Evolutionary conservation across 2,888 invertebrate genomes (phyloP).

Genomic region (Desoria tigrina): DNA sequence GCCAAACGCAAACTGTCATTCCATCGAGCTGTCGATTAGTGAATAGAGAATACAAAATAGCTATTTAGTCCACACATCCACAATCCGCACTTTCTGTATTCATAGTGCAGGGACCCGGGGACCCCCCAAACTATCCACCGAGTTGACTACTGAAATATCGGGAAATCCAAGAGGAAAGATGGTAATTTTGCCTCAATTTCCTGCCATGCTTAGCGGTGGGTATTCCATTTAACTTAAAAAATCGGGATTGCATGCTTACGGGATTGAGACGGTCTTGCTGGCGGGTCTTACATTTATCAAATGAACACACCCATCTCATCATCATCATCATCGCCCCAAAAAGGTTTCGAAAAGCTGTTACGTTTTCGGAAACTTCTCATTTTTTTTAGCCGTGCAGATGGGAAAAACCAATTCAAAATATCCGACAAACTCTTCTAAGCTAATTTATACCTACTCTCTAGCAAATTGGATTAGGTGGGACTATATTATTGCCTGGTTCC

Average conservation of each 20-base stretch:
- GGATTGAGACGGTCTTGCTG: not conserved
- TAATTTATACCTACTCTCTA: constrained; percentile 40
- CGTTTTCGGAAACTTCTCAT: not conserved
- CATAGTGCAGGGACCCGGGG: not conserved
- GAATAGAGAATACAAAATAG: not conserved
- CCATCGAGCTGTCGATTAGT: not conserved
- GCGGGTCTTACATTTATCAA: not conserved
- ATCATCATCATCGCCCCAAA: not conserved
- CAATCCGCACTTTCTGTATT: not conserved
- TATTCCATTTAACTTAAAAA: too few species aligned
- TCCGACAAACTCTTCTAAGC: constrained; percentile 33
- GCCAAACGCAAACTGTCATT: constrained; percentile 3
- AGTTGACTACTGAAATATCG: not conserved
- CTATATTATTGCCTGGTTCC: constrained; percentile 27
- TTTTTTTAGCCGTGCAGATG: too few species aligned
- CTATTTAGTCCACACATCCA: not conserved
- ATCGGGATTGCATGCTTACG: too few species aligned
- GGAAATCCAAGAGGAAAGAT: not conserved
- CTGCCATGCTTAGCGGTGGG: constrained; percentile 5
- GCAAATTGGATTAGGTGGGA: constrained; percentile 37
- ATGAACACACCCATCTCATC: constrained; percentile 2
- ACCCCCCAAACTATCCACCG: not conserved
- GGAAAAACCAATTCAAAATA: too few species aligned
- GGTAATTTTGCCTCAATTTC: constrained; percentile 7
- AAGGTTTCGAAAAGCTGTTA: not conserved